phyloP scores from a whole-genome alignment of 2,888 invertebrate genomes.

The Chaetoderma sp. region DNA sequence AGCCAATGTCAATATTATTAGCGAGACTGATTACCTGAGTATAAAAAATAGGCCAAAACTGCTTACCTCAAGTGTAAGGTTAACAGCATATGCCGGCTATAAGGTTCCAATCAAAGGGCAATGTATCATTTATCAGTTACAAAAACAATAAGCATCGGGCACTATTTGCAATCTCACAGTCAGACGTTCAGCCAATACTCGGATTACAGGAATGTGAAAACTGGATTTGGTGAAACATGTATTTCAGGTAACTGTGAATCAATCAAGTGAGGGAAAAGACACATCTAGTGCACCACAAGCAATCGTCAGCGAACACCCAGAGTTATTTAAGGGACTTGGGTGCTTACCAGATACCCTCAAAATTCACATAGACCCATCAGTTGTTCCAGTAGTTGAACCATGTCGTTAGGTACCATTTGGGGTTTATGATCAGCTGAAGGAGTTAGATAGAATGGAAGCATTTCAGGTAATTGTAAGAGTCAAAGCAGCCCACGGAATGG shows the following conservation, averaged over 20 bases:
- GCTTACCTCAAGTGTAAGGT: constrained; percentile 11
- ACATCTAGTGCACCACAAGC: background rate
- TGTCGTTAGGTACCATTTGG: constrained; percentile 25
- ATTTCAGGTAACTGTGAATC: constrained; percentile 5
- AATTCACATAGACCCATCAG: constrained; percentile 21
- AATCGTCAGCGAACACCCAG: background rate
- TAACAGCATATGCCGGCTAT: constrained; percentile 18
- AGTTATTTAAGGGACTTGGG: constrained; percentile 30
- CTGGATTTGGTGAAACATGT: constrained; percentile 9
- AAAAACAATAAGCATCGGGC: background rate
- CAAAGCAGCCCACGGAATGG: constrained; percentile 38
- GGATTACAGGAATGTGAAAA: constrained; percentile 1
- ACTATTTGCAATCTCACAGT: constrained; percentile 1
- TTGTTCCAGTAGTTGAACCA: constrained; percentile 31
- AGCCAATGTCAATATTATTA: constrained; percentile 15
- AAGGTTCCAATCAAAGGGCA: constrained; percentile 11
- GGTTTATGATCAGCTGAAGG: constrained; percentile 27
- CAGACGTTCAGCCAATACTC: constrained; percentile 1
- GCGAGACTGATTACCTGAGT: background rate
- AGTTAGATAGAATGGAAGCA: constrained; percentile 30
- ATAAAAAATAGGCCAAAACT: constrained; percentile 8
- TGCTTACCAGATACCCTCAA: constrained; percentile 19
- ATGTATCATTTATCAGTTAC: constrained; percentile 2
- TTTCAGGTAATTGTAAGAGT: constrained; percentile 33
- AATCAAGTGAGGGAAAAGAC: constrained; percentile 1